These are phyloP conservation scores for Bubo blakistoni DNA, from an alignment of 2,113 vertebrate genomes.

Conservation along the genomic window DNA sequence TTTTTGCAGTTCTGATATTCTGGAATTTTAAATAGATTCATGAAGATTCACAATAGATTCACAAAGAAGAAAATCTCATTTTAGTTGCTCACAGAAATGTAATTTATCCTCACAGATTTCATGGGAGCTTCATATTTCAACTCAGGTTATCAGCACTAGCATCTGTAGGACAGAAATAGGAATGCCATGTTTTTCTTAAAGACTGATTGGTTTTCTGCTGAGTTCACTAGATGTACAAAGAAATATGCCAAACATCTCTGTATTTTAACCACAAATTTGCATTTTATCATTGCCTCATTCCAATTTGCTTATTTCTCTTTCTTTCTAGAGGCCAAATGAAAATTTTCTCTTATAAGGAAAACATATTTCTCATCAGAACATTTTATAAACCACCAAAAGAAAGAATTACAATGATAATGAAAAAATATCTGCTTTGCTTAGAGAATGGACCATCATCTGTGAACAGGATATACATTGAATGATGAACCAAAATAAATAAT, in stretches of 20 bases:
- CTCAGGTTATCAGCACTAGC: background rate
- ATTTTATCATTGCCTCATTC: constrained; percentile 2
- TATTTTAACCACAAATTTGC: constrained; percentile 11
- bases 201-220: background rate
- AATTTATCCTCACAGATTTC: background rate
- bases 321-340: background rate
- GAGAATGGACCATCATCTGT: background rate
- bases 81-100: background rate
- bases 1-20: background rate
- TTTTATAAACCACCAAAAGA: background rate
- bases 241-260: background rate
- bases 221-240: background rate
- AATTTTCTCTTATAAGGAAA: background rate
- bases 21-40: background rate
- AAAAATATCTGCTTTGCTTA: background rate
- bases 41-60: background rate
- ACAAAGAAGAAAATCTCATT: background rate
- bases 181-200: background rate
- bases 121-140: background rate
- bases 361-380: background rate
- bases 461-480: background rate
- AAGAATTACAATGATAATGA: background rate
- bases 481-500: background rate
- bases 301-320: background rate
- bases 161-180: background rate